Evolutionary conservation across 2,797 vertebrate genomes (phyloP).

Genomic region (Simalia tracyae): DNA sequence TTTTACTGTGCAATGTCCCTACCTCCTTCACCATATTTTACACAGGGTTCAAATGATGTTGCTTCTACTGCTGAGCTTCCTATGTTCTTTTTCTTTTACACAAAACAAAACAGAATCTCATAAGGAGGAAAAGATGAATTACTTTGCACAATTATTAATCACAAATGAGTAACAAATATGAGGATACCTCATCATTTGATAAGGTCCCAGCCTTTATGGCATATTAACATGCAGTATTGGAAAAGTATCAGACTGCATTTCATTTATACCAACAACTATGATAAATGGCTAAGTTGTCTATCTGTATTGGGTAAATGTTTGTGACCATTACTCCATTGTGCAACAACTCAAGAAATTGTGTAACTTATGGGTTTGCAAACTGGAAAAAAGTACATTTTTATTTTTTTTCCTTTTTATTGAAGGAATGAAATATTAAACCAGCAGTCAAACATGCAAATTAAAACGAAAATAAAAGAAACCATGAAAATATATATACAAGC

Average conservation of each 20-base stretch:
- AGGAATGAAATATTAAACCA: not conserved
- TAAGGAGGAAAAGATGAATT: not conserved
- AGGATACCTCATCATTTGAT: not conserved
- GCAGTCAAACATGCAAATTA: not conserved
- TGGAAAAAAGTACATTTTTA: not conserved
- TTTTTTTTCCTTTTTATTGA: not conserved
- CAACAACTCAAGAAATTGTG: not conserved
- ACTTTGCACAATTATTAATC: not conserved
- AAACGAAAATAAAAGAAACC: not conserved
- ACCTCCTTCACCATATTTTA: not conserved
- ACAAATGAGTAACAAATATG: not conserved
- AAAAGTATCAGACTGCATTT: not conserved
- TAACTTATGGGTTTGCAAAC: not conserved
- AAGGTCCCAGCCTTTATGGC: not conserved
- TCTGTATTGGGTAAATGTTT: not conserved
- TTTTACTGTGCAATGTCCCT: not conserved
- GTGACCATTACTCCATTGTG: not conserved
- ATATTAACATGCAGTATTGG: not conserved
- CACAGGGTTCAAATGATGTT: not conserved
- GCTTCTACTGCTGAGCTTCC: not conserved
- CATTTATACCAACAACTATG: not conserved
- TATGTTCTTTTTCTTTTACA: not conserved
- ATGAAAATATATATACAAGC: not conserved
- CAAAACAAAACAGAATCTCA: not conserved
- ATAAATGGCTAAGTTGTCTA: not conserved